Conservation (phyloP, 2,888 invertebrate genomes). For the Antheraea yamamai region DNA sequence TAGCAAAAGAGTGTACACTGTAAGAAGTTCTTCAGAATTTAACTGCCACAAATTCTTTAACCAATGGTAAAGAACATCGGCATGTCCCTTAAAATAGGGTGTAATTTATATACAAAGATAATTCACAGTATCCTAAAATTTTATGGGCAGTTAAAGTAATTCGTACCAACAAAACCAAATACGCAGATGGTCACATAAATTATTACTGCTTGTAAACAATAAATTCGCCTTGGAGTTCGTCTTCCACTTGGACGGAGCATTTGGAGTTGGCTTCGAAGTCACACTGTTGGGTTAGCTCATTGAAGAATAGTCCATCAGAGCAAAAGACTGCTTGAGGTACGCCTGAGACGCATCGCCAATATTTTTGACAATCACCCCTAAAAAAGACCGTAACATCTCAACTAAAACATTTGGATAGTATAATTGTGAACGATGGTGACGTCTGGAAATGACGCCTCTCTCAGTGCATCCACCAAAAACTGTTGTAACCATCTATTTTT, state of each 20-base stretch:
- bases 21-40: no score
- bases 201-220: conserved; percentile 52
- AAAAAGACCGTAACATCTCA: background rate
- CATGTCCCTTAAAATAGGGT: no score
- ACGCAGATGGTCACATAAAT: background rate
- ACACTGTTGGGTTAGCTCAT: conserved; percentile 60
- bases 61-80: no score
- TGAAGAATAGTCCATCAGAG: conserved; percentile 71
- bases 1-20: no score
- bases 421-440: no score
- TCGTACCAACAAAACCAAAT: background rate
- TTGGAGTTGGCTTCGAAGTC: conserved; percentile 70
- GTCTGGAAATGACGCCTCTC: no score
- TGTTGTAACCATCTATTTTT: no score
- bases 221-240: conserved; percentile 65
- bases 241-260: conserved; percentile 47
- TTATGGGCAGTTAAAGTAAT: no score
- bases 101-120: no score
- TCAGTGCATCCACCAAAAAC: no score
- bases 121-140: no score
- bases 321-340: conserved; percentile 56
- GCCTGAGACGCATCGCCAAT: conserved; percentile 63
- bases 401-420: background rate
- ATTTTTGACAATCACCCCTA: conserved; percentile 73
- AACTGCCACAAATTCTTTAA: no score